Evolutionary conservation across 2,113 vertebrate species (phyloP).

Genomic region (Apaloderma vittatum): DNA sequence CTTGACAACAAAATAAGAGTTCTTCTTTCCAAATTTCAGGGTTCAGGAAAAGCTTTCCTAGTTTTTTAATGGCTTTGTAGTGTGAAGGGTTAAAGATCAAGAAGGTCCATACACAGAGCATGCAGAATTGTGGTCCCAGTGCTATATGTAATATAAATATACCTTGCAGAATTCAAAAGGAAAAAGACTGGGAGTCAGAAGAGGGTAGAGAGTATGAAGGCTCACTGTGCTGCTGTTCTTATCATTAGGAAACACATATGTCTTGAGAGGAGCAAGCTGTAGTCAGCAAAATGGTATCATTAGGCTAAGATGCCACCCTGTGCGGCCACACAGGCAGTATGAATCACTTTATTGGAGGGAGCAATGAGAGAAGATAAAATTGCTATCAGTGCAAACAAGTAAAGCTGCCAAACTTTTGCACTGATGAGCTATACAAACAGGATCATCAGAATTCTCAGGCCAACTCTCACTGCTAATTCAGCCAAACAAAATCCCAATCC

Average conservation of each 20-base stretch:
- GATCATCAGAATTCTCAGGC: not conserved
- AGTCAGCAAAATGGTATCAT: not conserved
- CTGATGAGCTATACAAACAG: not conserved
- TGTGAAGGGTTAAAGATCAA: not conserved
- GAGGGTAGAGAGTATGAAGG: not conserved
- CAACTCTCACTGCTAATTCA: not conserved
- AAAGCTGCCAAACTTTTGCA: not conserved
- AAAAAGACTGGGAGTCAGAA: not conserved
- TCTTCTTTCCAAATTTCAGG: not conserved
- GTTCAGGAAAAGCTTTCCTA: not conserved
- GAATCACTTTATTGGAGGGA: not conserved
- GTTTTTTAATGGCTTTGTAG: not conserved
- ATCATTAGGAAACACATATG: not conserved
- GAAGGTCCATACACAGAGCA: not conserved
- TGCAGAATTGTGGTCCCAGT: not conserved
- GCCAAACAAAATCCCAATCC: not conserved
- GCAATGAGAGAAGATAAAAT: not conserved
- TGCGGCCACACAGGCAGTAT: not conserved
- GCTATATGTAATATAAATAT: not conserved
- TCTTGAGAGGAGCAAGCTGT: not conserved
- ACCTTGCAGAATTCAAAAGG: not conserved
- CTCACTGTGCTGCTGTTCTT: not conserved
- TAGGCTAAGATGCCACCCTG: not conserved
- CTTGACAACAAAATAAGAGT: not conserved
- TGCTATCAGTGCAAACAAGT: not conserved